phyloP scores from a whole-genome alignment of 35 echinoderm and acorn worm genomes.

The Acanthaster planci region DNA sequence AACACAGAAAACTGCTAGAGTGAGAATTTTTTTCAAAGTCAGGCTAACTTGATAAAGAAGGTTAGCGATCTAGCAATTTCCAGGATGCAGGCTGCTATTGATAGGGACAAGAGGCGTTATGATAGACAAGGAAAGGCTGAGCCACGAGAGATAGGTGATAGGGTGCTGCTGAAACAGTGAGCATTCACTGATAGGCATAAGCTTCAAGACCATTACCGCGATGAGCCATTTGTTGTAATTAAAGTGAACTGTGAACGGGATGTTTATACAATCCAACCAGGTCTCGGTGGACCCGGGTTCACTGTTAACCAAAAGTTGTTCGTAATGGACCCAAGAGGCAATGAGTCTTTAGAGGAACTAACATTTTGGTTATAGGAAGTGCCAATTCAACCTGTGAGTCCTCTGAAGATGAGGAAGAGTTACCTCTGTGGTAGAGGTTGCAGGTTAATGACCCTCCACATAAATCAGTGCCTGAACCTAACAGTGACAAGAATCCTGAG shows the following conservation, averaged over 20 bases:
- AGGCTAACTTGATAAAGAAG: not conserved
- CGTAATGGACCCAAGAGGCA: not conserved
- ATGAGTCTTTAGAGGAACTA: too few species aligned
- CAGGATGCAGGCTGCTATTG: not conserved
- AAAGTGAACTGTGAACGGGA: not conserved
- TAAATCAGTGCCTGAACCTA: too few species aligned
- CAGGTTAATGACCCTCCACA: too few species aligned
- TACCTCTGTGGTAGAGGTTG: too few species aligned
- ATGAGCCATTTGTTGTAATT: not conserved
- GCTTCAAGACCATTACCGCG: not conserved
- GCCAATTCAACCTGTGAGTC: too few species aligned
- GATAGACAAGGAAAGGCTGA: not conserved
- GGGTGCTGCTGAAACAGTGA: not conserved
- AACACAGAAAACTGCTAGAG: not conserved
- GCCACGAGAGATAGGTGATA: slow-evolving; percentile 18
- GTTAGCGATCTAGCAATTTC: not conserved
- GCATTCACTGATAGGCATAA: not conserved
- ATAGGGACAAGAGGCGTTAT: slow-evolving; percentile 31
- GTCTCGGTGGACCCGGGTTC: not conserved
- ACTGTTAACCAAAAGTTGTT: not conserved
- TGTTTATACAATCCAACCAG: not conserved
- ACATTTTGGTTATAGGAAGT: too few species aligned
- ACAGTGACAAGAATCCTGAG: too few species aligned
- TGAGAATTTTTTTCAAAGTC: slow-evolving; percentile 15
- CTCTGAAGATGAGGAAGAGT: too few species aligned